Evolutionary conservation across 2,797 vertebrate species (phyloP).

Genomic region (Buceros bicornis): DNA sequence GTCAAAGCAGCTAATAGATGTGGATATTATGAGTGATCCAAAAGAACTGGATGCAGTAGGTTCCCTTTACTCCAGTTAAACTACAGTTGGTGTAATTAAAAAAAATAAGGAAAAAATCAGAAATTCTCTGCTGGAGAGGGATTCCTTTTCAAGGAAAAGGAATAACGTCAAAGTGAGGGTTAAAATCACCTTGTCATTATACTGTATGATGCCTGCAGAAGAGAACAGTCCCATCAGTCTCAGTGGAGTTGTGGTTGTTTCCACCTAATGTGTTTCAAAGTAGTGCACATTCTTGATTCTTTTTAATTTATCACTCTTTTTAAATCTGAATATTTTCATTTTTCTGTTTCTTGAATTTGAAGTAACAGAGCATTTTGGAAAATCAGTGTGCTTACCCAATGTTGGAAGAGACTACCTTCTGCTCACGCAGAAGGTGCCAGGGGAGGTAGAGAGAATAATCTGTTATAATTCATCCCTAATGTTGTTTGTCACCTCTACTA

Average conservation of each 20-base stretch:
- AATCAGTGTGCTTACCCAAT: not conserved
- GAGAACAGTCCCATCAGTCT: not conserved
- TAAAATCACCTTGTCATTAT: not conserved
- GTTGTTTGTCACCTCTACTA: not conserved
- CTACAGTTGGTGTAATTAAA: not conserved
- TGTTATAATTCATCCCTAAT: not conserved
- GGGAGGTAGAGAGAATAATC: not conserved
- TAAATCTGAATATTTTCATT: not conserved
- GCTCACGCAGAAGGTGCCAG: not conserved
- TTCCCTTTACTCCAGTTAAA: not conserved
- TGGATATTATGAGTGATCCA: not conserved
- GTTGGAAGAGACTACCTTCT: not conserved
- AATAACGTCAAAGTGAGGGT: not conserved
- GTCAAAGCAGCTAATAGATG: not conserved
- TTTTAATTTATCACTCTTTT: not conserved
- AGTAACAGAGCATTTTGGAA: not conserved
- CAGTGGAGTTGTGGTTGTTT: not conserved
- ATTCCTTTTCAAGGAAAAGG: not conserved
- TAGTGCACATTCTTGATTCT: not conserved
- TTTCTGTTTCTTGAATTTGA: not conserved
- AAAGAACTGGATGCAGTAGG: not conserved
- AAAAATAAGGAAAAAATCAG: not conserved
- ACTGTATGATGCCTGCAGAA: not conserved
- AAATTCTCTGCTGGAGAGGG: not conserved
- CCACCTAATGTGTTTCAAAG: not conserved